Evolutionary conservation across 2,888 invertebrate species (phyloP).

Genomic region (Zygaena filipendulae): DNA sequence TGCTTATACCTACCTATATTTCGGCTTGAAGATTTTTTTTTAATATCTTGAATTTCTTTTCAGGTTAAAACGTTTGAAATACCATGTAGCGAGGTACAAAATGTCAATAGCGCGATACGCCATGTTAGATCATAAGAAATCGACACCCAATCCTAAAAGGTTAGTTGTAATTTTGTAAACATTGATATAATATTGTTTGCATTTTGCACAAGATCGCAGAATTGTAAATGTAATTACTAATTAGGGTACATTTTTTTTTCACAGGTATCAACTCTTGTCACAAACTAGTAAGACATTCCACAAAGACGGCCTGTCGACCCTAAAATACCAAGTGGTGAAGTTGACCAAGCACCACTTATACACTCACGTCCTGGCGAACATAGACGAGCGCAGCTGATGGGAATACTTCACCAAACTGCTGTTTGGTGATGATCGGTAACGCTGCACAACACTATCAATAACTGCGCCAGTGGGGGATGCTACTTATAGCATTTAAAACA

Average conservation of each 20-base stretch:
- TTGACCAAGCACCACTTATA: conserved; percentile 78
- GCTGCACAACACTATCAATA: too few relatives aligned
- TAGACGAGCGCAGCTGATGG: conserved; percentile 80
- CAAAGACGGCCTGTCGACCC: conserved; percentile 87
- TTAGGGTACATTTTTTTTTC: too few relatives aligned
- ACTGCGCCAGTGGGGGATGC: too few relatives aligned
- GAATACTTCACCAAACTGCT: conserved; percentile 62
- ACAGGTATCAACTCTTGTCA: conserved; percentile 85
- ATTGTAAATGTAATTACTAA: too few relatives aligned
- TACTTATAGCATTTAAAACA: too few relatives aligned
- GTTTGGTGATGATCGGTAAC: conserved; percentile 62
- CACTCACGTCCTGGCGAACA: conserved; percentile 84
- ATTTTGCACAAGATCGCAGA: too few relatives aligned
- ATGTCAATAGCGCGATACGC: conserved; percentile 93
- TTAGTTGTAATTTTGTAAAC: conserved; percentile 26
- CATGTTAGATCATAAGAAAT: conserved; percentile 93
- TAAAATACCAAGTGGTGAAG: conserved; percentile 79
- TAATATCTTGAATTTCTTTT: too few relatives aligned
- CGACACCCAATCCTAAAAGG: conserved; percentile 91
- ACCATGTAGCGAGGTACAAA: conserved; percentile 93
- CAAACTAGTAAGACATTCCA: conserved; percentile 85
- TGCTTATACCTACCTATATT: not conserved
- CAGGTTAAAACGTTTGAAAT: conserved; percentile 77
- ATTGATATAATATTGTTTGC: not conserved
- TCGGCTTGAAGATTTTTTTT: too few relatives aligned